Percentiles rank a stretch among this genome's conserved stretches.
Evolutionary conservation across 2,113 vertebrate species (phyloP).

Genomic region (Ochotona curzoniae): DNA sequence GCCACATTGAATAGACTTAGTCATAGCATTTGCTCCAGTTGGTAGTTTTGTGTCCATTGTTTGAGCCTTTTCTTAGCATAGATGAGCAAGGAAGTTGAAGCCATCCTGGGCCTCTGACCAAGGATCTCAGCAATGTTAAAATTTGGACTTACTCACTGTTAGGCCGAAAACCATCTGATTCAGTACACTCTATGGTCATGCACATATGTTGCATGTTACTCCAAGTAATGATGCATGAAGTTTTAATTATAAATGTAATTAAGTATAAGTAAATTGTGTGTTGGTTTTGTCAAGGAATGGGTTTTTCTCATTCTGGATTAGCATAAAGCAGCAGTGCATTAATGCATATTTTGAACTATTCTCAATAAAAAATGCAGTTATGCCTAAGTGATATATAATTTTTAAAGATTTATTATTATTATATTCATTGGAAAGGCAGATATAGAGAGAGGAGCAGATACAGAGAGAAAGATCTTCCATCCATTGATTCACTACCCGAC

Average conservation of each 20-base stretch:
- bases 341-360: neutral
- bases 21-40: neutral
- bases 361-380: conserved; percentile 4
- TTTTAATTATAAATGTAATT: conserved; percentile 55
- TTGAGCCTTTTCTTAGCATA: neutral
- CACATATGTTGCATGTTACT: neutral
- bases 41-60: neutral
- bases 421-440: too few relatives aligned
- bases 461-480: too few relatives aligned
- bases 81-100: neutral
- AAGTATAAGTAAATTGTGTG: neutral
- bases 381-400: neutral
- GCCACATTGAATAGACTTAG: neutral
- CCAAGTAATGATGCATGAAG: neutral
- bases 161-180: neutral
- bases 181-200: neutral
- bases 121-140: neutral
- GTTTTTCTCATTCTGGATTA: neutral
- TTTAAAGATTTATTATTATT: too few relatives aligned
- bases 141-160: conserved; percentile 27
- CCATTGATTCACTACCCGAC: too few relatives aligned
- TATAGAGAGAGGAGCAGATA: too few relatives aligned
- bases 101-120: neutral
- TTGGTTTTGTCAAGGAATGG: neutral
- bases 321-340: neutral